A percentile compares a stretch with the other conserved stretches of the same genome.
Evolutionary conservation across 2,113 vertebrate species (phyloP).

Genomic region (Spilogale gracilis): DNA sequence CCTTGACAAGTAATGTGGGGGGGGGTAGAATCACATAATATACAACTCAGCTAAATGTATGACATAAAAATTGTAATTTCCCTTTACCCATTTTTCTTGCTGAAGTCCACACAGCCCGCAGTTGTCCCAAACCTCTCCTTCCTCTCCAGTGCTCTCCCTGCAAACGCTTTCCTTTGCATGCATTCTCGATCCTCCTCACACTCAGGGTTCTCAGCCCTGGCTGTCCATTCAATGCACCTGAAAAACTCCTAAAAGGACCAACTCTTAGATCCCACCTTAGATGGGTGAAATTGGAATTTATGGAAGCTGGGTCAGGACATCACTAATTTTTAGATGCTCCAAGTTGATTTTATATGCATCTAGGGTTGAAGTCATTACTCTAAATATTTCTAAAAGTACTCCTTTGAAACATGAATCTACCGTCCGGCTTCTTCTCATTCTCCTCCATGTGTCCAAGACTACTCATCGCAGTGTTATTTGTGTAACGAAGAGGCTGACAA

Average conservation of each 20-base stretch:
- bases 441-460: not conserved
- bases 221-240: not conserved
- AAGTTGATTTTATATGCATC: not conserved
- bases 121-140: not conserved
- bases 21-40: not conserved
- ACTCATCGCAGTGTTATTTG: not conserved
- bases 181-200: accelerated
- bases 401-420: not conserved
- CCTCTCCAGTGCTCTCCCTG: not conserved
- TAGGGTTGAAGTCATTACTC: not conserved
- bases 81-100: not conserved
- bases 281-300: not conserved
- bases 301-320: too few species aligned
- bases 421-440: not conserved
- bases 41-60: not conserved
- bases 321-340: not conserved
- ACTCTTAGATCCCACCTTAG: not conserved
- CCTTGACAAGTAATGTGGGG: not conserved
- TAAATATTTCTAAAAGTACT: not conserved
- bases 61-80: accelerated
- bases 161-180: not conserved
- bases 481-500: not conserved
- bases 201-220: not conserved
- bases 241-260: not conserved
- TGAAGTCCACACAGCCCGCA: not conserved